phyloP scores from a whole-genome alignment of 2,113 vertebrate species.

The Petaurus breviceps region DNA sequence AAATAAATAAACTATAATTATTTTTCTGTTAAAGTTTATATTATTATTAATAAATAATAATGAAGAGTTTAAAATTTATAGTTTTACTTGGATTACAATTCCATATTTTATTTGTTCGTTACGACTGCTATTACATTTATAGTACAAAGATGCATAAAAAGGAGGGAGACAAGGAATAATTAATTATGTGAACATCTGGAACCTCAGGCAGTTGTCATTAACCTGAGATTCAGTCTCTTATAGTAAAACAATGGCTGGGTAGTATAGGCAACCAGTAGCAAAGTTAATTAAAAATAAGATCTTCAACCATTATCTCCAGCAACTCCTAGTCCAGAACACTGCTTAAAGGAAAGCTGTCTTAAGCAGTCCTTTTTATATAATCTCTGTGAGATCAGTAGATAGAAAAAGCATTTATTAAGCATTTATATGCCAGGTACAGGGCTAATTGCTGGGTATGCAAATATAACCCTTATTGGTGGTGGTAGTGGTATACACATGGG shows the following conservation, averaged over 20 bases:
- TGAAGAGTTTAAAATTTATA: neutral
- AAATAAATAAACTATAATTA: neutral
- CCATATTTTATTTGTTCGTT: neutral
- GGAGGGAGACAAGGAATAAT: no score
- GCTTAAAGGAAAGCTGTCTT: neutral
- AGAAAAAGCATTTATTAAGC: no score
- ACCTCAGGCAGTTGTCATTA: neutral
- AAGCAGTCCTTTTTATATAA: neutral
- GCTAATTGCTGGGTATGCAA: no score
- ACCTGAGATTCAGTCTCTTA: conserved; percentile 16
- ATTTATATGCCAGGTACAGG: no score
- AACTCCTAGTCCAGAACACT: conserved; percentile 2
- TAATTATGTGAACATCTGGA: neutral
- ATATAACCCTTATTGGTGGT: no score
- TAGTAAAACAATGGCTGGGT: conserved; percentile 9
- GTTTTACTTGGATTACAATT: neutral
- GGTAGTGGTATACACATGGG: no score
- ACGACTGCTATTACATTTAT: neutral
- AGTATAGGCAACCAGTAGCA: neutral
- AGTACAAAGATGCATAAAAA: neutral
- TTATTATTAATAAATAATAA: neutral
- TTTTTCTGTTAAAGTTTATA: neutral
- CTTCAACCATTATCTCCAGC: neutral
- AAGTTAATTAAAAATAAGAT: neutral
- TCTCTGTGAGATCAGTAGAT: neutral